These are phyloP conservation scores for Sthenelais limicola DNA, from an alignment of 2,888 invertebrate species.

Conservation along the genomic window DNA sequence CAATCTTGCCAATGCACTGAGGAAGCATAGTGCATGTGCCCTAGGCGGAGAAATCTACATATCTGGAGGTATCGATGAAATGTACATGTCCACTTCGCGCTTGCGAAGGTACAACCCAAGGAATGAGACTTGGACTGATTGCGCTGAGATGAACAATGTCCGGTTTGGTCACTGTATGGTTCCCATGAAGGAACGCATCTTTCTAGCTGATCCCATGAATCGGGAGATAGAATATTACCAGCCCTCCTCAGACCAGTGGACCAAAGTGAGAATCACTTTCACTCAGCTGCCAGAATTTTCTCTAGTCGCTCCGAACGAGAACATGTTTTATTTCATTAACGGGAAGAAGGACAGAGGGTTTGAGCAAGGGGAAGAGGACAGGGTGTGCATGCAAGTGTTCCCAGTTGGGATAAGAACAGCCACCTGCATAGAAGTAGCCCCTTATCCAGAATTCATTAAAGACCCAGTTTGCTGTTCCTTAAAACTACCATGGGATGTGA, in stretches of 20 bases:
- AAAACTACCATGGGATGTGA: constrained; percentile 8
- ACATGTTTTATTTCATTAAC: constrained; percentile 26
- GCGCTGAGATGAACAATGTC: constrained; percentile 9
- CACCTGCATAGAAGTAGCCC: constrained; percentile 11
- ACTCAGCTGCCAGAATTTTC: constrained; percentile 13
- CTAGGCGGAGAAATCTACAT: constrained; percentile 22
- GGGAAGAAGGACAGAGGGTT: constrained; percentile 10
- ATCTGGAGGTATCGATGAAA: constrained; percentile 24
- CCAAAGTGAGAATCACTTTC: constrained; percentile 24
- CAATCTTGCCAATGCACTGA: not conserved
- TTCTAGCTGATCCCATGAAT: constrained; percentile 13
- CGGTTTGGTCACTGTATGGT: constrained; percentile 39
- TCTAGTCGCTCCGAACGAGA: constrained; percentile 9
- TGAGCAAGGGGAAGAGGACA: constrained; percentile 20
- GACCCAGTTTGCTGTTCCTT: constrained; percentile 15
- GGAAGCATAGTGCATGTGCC: constrained; percentile 16
- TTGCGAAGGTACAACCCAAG: constrained; percentile 1
- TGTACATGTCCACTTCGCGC: constrained; percentile 6
- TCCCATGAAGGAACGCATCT: not conserved
- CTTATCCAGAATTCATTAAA: constrained; percentile 20
- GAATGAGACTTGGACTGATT: constrained; percentile 5
- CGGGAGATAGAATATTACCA: constrained; percentile 34
- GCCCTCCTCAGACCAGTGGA: constrained; percentile 28
- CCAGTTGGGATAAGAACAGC: constrained; percentile 1
- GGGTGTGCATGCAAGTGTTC: constrained; percentile 27